These are phyloP conservation scores for Ophioderma brevispina DNA, from an alignment of 35 echinoderm and acorn worm species.

Conservation along the genomic window DNA sequence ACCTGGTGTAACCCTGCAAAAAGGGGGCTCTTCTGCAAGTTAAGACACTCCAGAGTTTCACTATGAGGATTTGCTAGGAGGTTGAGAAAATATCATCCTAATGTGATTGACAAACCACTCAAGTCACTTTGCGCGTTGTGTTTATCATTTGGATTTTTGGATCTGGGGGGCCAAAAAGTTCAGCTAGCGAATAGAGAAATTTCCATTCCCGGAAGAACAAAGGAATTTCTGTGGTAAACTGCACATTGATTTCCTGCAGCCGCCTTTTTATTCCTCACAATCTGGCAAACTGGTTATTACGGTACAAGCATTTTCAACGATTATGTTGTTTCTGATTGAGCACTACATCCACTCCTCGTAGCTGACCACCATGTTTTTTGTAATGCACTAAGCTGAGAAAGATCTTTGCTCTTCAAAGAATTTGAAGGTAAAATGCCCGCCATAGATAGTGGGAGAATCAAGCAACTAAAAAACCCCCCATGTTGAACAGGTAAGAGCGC, in stretches of 20 bases:
- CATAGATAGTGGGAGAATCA: constrained; percentile 70
- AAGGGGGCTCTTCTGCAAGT: constrained; percentile 90
- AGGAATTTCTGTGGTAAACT: constrained; percentile 87
- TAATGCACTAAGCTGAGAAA: constrained; percentile 63
- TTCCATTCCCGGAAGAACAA: constrained; percentile 80
- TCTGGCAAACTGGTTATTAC: constrained; percentile 69
- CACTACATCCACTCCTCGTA: constrained; percentile 60
- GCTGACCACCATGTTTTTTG: constrained; percentile 59
- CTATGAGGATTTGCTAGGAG: constrained; percentile 72
- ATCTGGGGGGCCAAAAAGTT: constrained; percentile 87
- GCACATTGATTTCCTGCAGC: constrained; percentile 60
- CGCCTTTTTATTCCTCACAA: constrained; percentile 67
- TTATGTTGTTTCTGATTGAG: constrained; percentile 65
- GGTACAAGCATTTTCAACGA: constrained; percentile 60
- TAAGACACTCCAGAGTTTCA: constrained; percentile 50
- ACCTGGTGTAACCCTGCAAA: constrained; percentile 66
- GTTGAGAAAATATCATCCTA: constrained; percentile 61
- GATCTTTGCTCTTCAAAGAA: constrained; percentile 59
- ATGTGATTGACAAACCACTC: constrained; percentile 66
- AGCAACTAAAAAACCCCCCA: constrained; percentile 77
- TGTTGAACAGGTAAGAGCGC: constrained; percentile 72
- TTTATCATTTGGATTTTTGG: constrained; percentile 48
- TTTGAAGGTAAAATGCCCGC: constrained; percentile 67
- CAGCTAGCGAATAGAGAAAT: constrained; percentile 75
- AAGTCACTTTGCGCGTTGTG: constrained; percentile 76